Evolutionary conservation across 2,113 vertebrate species (phyloP).

Genomic region (Erinaceus europaeus): DNA sequence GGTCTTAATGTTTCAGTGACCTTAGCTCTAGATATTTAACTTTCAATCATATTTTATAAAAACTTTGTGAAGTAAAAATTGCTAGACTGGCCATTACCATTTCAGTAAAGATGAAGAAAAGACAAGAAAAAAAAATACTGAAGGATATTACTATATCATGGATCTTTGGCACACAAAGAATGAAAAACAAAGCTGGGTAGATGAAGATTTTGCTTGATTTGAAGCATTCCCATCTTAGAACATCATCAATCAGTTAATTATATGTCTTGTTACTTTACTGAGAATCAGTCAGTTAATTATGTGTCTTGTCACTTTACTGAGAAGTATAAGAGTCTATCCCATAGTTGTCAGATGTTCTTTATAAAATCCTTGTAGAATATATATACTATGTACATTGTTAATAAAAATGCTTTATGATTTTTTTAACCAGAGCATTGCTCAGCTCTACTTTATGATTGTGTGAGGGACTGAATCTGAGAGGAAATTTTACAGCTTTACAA

Average conservation of each 20-base stretch:
- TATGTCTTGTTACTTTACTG: neutral
- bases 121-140: no score
- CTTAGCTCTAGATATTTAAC: neutral
- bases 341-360: neutral
- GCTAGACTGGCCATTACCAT: neutral
- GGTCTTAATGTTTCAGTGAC: neutral
- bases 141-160: no score
- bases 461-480: no score
- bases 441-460: no score
- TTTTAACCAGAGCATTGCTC: no score
- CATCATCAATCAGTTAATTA: neutral
- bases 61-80: neutral
- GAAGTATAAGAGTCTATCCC: neutral
- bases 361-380: no score
- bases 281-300: no score
- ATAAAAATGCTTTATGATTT: no score
- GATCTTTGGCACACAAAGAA: neutral
- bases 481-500: no score
- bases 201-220: neutral
- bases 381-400: neutral
- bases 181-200: neutral
- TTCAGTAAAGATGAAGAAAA: neutral
- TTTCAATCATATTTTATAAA: neutral
- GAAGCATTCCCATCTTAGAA: neutral
- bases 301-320: no score